These are phyloP conservation scores for Sminthurinus signatus DNA, from an alignment of 1,140 invertebrate genomes.

Conservation along the genomic window DNA sequence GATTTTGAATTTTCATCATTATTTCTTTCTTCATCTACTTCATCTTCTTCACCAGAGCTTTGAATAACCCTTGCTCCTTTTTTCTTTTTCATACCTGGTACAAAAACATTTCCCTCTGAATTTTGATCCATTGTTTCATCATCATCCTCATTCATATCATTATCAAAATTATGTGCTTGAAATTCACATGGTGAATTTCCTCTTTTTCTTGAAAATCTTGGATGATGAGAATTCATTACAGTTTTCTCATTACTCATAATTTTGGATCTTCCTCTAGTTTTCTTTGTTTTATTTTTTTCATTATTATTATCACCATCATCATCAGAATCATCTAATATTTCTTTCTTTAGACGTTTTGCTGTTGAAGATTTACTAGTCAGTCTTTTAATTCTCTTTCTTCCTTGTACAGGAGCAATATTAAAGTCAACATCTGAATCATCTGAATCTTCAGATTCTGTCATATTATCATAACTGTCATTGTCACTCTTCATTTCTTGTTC, in stretches of 20 bases:
- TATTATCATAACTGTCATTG: too few species aligned
- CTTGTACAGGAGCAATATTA: too few species aligned
- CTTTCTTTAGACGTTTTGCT: too few species aligned
- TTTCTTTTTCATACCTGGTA: background rate
- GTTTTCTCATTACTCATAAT: background rate
- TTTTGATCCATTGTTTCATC: background rate
- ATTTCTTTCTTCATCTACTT: conserved; percentile 3
- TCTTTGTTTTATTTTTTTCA: background rate
- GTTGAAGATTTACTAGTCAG: too few species aligned
- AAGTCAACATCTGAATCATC: too few species aligned
- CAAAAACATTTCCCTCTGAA: background rate
- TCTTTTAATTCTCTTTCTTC: too few species aligned
- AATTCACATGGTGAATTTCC: conserved; percentile 22
- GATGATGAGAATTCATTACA: background rate
- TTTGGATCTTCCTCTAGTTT: background rate
- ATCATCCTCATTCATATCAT: background rate
- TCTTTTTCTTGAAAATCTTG: background rate
- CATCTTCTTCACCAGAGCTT: too few species aligned
- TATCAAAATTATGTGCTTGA: background rate
- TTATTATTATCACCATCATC: background rate
- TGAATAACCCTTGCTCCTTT: too few species aligned
- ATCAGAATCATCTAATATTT: background rate
- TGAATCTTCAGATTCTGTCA: too few species aligned
- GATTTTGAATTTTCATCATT: background rate
- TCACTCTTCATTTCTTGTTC: conserved; percentile 5